Base-by-base conservation (phyloP, 2,888 invertebrate species). In the Sylvicola fuscatus region DNA sequence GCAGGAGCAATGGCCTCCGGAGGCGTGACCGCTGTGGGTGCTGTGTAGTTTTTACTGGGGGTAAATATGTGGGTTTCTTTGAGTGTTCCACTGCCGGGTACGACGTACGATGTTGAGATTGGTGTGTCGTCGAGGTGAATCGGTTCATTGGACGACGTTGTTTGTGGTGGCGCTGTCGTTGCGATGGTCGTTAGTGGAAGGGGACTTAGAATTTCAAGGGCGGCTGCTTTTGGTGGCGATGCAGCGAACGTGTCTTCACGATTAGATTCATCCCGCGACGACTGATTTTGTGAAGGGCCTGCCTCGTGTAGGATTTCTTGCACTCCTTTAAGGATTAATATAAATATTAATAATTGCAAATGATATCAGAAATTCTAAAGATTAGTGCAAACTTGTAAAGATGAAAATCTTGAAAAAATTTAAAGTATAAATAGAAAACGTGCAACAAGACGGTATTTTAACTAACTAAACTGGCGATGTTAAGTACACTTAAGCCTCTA, bases 11-110 rank as follows among this genome's bases (percentile, higher is more conserved):
- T 3, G 8, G 12, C 31, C 16, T 32, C 37, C 27, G 10, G 31
- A 15, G 21, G 21, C 8, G 8, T 21, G 4, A 8, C 8, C 5
- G 32, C 36, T 34, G 37, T 48, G 37, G 48, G 45, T 15, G 44
- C 36, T 2, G 44, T 44, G 33, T 44, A 47, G 17, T 51, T 48
- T 41, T 58, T 58, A 12, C 53, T 52, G 37, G 57, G 58, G 32
- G 58, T 58, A 39, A 52, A 58, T 21, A 58, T 59, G 39, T 59
- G 59, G 14, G 59, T 59, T 47, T 59, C 59, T 43, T 58, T 58
- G 16, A 58, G 47, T 29, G 37, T 32, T 16, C 37, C 37, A 32
- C 37, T 33, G 6, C 34, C 34, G 3, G 58, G 54, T 39, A 55
- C 47, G 1, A 52, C 43, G 38, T 47, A 56, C 8, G 50, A 52